Evolutionary conservation across 2,888 invertebrate genomes (phyloP).

Genomic region (Eudiplozoon nipponicum): DNA sequence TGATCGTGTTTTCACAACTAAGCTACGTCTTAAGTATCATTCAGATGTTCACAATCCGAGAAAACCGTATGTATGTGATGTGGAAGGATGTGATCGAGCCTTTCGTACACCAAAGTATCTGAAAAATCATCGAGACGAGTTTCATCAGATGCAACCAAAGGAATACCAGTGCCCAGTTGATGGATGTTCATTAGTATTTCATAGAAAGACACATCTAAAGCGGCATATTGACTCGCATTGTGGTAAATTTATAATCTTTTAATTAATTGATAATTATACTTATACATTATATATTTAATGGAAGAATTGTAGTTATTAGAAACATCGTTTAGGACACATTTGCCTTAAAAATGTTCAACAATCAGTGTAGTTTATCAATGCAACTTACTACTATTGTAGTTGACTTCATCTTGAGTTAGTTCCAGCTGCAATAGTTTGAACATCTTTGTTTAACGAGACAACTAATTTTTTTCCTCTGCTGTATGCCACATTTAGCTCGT

Average conservation of each 20-base stretch:
- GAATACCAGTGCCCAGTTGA: conserved; percentile 21
- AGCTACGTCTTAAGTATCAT: conserved; percentile 21
- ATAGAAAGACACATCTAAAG: conserved; percentile 23
- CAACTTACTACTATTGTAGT: too few species aligned
- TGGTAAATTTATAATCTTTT: conserved; percentile 19
- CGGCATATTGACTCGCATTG: conserved; percentile 24
- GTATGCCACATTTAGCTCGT: too few species aligned
- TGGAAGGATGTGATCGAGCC: conserved; percentile 21
- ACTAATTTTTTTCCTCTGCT: too few species aligned
- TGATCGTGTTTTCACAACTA: conserved; percentile 22
- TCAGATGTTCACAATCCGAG: conserved; percentile 20
- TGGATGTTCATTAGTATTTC: conserved; percentile 23
- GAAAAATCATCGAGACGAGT: conserved; percentile 21
- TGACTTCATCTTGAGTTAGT: too few species aligned
- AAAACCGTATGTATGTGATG: conserved; percentile 21
- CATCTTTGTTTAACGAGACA: too few species aligned
- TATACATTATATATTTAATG: too few species aligned
- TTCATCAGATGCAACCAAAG: conserved; percentile 21
- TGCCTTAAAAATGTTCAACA: too few species aligned
- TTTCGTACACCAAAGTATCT: conserved; percentile 21
- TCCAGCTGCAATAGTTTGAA: too few species aligned
- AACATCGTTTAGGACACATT: too few species aligned
- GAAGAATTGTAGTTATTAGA: too few species aligned
- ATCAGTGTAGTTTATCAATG: too few species aligned
- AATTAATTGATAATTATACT: too few species aligned